Base-by-base conservation (phyloP, 2,113 vertebrate species). In the Nesogale talazaci region DNA sequence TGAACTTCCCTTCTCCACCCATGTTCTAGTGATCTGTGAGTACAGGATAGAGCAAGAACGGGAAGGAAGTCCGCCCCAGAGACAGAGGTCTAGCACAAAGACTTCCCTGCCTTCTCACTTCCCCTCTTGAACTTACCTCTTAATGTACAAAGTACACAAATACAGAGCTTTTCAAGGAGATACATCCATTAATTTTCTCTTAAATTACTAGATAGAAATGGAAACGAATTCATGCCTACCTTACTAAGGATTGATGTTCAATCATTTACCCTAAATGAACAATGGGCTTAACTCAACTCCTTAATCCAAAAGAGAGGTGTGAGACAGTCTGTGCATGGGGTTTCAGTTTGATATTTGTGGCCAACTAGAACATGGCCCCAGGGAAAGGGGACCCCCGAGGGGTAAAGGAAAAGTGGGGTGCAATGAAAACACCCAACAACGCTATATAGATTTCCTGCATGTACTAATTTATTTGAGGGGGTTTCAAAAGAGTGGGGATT, bases 171-270 rank as follows among this genome's bases (percentile, higher is more conserved):
- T 57, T 14, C 11, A 2, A n/a, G 69, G 22, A 80, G 52, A 1
- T 22, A 72, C 25, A 15, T 65, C 17, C 16, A 40, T 78, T 70
- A n/a, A n/a, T 78, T 89, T 89, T 89, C 46, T 92, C 76, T 57
- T 89, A 67, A 79, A 29, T 52, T 9, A 52, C 46, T 52, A 52
- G 14, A 5, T 52, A 61, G 2, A 2, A 84, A 70, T 89, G 9
- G 19, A 84, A 67, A 56, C 11, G 31, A 90, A 69, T 23, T 15
- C 38, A 46, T 25, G 1, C 16, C 27, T 7, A 59, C 27, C 52
- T 11, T 27, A 42, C 27, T 36, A 61, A 76, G 70, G 65, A 19
- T 6, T 74, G 17, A 65, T 86, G 74, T 83, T 59, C 76, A 69
- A 74, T 40, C 46, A 42, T 56, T 69, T 9, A 19, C 16, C 46